Evolutionary conservation across 2,113 vertebrate species (phyloP), one percentile per base, ranked within the genome.

Genomic region (Poeciliopsis turrubarensis): DNA sequence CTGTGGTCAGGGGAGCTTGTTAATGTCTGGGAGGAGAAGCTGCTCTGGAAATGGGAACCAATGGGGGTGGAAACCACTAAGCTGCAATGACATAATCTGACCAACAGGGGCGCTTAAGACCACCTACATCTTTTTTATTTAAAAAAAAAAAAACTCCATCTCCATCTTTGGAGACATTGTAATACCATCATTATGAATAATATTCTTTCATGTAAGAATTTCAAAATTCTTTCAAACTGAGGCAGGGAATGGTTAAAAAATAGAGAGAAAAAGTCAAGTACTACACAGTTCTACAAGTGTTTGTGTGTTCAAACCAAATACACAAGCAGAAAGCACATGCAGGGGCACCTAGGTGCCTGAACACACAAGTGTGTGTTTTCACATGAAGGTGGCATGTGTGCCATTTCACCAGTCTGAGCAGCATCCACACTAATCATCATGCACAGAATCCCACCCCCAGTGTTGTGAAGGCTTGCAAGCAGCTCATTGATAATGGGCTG

Each of bases 281-380:
- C 29, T 44, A 19, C 17, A 54, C 31, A 22, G 13, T 31, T 37
- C 69, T 69, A 65, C 77, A 73, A 82, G 47, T 66, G 79, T 86
- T 78, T 70, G 83, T 81, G 85, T 74, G 81, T 85, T 75, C 25
- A 68, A 83, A 67, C 84, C 80, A 89, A 91, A 93, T 71, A 89
- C 73, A 84, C 78, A 78, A 86, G 7, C 22, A 57, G 25, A 25
- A 57, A 57, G 51, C 87, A 91, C 82, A 90, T 80, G 81, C 83
- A 82, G n/a, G 78, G 68, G 70, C 79, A 87, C 78, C 83, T 83
- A 73, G 62, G 69, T 34, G 71, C 68, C 82, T 80, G 68, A 89
- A 88, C 85, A 90, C 90, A 84, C 91, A 90, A 39, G 72, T 32
- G 79, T 91, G 88, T 91, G 91, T 91, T 67, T 87, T 91, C 84